Conservation (phyloP, 92 coral and sea anemone genomes). For the Pocillopora grandis region DNA sequence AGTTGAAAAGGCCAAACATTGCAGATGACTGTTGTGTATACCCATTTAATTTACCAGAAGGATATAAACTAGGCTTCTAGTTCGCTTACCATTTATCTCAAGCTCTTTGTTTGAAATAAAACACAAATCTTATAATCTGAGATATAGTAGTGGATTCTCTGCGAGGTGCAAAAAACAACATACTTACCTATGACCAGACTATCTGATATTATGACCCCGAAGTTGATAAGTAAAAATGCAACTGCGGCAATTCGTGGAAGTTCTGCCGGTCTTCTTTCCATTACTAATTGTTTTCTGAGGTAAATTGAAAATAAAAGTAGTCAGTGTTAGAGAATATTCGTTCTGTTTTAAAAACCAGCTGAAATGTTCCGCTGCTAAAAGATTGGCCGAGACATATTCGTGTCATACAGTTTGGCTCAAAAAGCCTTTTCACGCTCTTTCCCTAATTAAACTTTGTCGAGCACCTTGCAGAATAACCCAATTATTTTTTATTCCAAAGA, state of each 20-base stretch:
- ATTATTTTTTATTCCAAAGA: not conserved
- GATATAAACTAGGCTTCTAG: not conserved
- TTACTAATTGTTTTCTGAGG: constrained; percentile 26
- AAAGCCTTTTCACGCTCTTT: not conserved
- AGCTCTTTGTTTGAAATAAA: no score
- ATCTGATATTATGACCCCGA: constrained; percentile 53
- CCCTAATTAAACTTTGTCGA: not conserved
- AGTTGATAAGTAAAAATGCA: constrained; percentile 40
- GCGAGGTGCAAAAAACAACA: not conserved
- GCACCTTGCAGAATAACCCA: not conserved
- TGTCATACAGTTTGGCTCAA: not conserved
- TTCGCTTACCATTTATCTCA: not conserved
- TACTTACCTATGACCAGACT: constrained; percentile 63
- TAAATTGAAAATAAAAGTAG: not conserved
- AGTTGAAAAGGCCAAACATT: not conserved
- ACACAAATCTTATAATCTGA: not conserved
- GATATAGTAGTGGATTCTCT: not conserved
- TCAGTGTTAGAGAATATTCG: not conserved
- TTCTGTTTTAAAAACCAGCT: not conserved
- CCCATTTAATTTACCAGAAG: not conserved
- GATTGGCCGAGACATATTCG: not conserved
- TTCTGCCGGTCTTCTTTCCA: constrained; percentile 45
- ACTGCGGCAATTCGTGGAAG: constrained; percentile 42
- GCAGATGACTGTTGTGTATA: not conserved
- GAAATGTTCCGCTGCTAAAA: not conserved